Evolutionary conservation across 1,140 invertebrate genomes (phyloP).

Genomic region (Saccostrea cuccullata): DNA sequence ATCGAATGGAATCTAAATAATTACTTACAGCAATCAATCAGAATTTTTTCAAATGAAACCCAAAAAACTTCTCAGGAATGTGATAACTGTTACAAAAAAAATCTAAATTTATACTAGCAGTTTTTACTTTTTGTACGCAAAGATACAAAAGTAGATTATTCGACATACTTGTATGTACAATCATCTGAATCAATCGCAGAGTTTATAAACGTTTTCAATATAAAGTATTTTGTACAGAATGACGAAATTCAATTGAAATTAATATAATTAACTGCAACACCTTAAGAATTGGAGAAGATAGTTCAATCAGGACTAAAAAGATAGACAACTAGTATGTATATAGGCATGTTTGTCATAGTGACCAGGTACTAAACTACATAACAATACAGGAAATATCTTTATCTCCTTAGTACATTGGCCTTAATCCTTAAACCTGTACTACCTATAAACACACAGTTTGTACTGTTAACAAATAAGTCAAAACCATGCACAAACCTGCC

Average conservation of each 20-base stretch:
- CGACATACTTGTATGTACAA: not conserved
- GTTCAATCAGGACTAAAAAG: too few species aligned
- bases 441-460: not conserved
- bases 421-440: not conserved
- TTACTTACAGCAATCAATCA: not conserved
- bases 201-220: not conserved
- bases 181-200: not conserved
- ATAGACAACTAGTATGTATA: not conserved
- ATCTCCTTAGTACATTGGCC: not conserved
- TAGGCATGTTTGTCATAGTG: not conserved
- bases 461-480: too few species aligned
- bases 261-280: too few species aligned
- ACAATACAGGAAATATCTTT: slow-evolving; percentile 16
- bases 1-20: not conserved
- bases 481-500: not conserved
- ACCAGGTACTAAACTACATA: not conserved
- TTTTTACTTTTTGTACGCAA: not conserved
- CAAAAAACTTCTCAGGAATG: not conserved
- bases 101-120: not conserved
- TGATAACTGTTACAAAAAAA: not conserved
- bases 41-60: too few species aligned
- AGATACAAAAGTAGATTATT: not conserved
- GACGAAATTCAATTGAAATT: too few species aligned
- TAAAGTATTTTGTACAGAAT: too few species aligned
- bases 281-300: too few species aligned